Evolutionary conservation across 2,113 vertebrate species (phyloP), one percentile per base, ranked within the genome.

Genomic region (Psilopogon haemacephalus): DNA sequence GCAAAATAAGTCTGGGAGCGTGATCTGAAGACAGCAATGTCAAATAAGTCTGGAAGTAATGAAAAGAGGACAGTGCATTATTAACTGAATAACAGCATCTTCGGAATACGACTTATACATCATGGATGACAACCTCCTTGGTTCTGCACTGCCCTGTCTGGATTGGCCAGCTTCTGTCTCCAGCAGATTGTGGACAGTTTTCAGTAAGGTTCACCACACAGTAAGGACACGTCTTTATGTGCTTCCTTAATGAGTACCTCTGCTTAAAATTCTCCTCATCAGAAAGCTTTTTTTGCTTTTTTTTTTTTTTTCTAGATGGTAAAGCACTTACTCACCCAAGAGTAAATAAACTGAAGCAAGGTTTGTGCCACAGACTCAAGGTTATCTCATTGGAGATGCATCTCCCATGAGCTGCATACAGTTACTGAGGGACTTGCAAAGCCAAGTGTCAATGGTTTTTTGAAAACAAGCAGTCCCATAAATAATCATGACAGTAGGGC

Each of bases 1-100:
- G 63, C 50, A 79, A 91, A 87, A 76, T 64, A 94, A 42, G 8
- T 83, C 50, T 89, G 21, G 30, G 40, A 88, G 21, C 35, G 65
- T 8, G 48, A 20, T 83, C 35, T 83, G 55, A 80, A 82, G 78
- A 72, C 44, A 87, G 33, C 58, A 87, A 27, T 73, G 58, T 69
- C 82, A 87, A 63, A 15, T 44, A 74, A 60, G n/a, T 52, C 59
- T 58, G 27, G 28, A 74, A 68, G 13, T 35, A 68, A 79, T 26
- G 17, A 87, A 89, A 60, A 76, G n/a, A 76, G 44, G 18, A 58
- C 40, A 44, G 32, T 58, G 16, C 15, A 58, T 85, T 87, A 48
- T 79, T 85, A 76, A 69, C 44, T 44, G 48, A 72, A 32, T 32
- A 73, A 21, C 17, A 77, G 16, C 62, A 78, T n/a, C 32, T 30